These are phyloP conservation scores for Platycnemis pennipes DNA, from an alignment of 2,888 invertebrate genomes.

Conservation along the genomic window DNA sequence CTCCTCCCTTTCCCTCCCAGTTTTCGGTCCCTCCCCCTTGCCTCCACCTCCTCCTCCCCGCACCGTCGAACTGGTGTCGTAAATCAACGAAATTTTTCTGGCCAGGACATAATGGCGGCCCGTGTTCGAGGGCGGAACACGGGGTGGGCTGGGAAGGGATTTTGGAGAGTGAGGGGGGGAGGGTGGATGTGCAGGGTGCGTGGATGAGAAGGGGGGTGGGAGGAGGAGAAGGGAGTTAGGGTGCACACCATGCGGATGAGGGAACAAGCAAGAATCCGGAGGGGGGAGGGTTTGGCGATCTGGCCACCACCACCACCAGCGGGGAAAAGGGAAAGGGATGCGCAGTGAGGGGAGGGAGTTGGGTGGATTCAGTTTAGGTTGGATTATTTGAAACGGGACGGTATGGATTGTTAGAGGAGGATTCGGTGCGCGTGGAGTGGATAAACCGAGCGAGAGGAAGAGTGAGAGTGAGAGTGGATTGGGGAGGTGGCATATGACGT, in stretches of 20 bases:
- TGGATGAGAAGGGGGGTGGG: neutral
- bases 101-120: constrained; percentile 63
- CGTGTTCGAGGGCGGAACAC: constrained; percentile 67
- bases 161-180: neutral
- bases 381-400: constrained; percentile 32
- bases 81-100: constrained; percentile 68
- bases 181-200: neutral
- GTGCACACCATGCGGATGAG: constrained; percentile 50
- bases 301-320: too few relatives aligned
- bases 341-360: neutral
- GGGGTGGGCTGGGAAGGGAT: constrained; percentile 20
- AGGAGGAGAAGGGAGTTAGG: neutral
- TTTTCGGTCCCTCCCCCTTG: neutral
- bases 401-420: constrained; percentile 7
- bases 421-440: neutral
- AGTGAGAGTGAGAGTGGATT: neutral
- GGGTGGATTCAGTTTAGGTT: neutral
- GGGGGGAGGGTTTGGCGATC: neutral
- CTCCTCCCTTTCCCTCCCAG: neutral
- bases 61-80: constrained; percentile 57
- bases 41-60: neutral
- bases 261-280: constrained; percentile 51
- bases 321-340: neutral
- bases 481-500: constrained; percentile 55
- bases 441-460: neutral